Evolutionary conservation across 1,140 invertebrate genomes (phyloP).

Genomic region (Olivierus martensii): DNA sequence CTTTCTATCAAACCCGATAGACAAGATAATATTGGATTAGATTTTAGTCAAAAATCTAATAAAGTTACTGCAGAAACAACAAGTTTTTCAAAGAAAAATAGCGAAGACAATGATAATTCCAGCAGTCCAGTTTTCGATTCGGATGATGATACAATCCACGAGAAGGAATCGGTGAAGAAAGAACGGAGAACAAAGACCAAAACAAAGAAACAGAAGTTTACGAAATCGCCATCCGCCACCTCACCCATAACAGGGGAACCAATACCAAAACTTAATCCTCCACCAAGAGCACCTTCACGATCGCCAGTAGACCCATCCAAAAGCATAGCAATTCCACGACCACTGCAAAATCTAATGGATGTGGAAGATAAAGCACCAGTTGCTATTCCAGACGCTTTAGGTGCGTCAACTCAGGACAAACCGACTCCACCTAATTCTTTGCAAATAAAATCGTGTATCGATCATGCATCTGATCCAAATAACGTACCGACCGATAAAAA

Average conservation of each 20-base stretch:
- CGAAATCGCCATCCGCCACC: neutral
- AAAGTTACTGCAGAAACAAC: neutral
- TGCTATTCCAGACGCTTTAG: no score
- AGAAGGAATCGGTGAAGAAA: slow-evolving; percentile 38
- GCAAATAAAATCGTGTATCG: no score
- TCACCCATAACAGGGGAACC: slow-evolving; percentile 6
- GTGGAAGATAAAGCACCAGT: neutral
- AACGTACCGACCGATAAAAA: no score
- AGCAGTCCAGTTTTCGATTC: slow-evolving; percentile 92
- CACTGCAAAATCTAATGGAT: slow-evolving; percentile 1
- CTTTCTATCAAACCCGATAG: no score
- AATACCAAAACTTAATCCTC: slow-evolving; percentile 4
- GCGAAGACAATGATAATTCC: slow-evolving; percentile 58
- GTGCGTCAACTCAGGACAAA: no score
- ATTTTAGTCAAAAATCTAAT: no score
- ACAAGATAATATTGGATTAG: no score
- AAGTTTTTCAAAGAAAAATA: slow-evolving; percentile 21
- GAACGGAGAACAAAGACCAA: slow-evolving; percentile 12
- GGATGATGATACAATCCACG: slow-evolving; percentile 47
- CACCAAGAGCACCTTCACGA: neutral
- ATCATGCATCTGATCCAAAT: no score
- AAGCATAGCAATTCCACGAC: slow-evolving; percentile 1
- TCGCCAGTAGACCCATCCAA: neutral
- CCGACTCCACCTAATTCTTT: no score
- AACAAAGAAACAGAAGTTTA: neutral